Conservation (phyloP, 2,113 vertebrate genomes). For the Ophthalmolycus amberensis region DNA sequence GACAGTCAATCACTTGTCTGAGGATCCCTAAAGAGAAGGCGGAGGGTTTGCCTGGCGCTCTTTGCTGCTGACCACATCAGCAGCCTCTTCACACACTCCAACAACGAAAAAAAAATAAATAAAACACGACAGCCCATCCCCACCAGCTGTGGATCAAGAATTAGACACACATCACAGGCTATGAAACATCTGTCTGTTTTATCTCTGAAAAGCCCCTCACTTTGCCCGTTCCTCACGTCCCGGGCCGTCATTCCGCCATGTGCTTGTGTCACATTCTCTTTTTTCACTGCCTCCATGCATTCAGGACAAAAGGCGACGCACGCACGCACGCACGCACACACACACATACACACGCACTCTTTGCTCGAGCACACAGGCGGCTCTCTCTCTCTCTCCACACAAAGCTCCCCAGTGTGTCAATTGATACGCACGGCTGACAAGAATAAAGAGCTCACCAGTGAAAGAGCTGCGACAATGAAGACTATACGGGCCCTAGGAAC, state of each 20-base stretch:
- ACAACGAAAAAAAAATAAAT: slow-evolving; percentile 39
- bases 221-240: background rate
- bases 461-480: slow-evolving; percentile 71
- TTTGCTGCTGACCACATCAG: slow-evolving; percentile 62
- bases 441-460: slow-evolving; percentile 69
- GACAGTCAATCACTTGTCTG: slow-evolving; percentile 42
- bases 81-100: slow-evolving; percentile 62
- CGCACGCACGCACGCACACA: background rate
- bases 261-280: slow-evolving; percentile 24
- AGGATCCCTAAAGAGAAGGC: slow-evolving; percentile 30
- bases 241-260: background rate
- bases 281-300: slow-evolving; percentile 25
- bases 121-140: slow-evolving; percentile 44
- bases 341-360: background rate
- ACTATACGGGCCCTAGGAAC: slow-evolving; percentile 50
- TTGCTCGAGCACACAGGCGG: slow-evolving; percentile 11
- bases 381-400: slow-evolving; percentile 27
- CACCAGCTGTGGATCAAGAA: slow-evolving; percentile 60
- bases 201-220: background rate
- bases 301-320: slow-evolving; percentile 5
- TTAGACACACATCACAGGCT: slow-evolving; percentile 17
- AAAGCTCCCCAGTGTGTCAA: slow-evolving; percentile 77
- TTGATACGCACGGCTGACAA: slow-evolving; percentile 68
- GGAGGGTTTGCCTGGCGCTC: slow-evolving; percentile 21
- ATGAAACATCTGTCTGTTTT: background rate